Conservation (phyloP, 1,140 invertebrate genomes). For the Lucilia sericata region DNA sequence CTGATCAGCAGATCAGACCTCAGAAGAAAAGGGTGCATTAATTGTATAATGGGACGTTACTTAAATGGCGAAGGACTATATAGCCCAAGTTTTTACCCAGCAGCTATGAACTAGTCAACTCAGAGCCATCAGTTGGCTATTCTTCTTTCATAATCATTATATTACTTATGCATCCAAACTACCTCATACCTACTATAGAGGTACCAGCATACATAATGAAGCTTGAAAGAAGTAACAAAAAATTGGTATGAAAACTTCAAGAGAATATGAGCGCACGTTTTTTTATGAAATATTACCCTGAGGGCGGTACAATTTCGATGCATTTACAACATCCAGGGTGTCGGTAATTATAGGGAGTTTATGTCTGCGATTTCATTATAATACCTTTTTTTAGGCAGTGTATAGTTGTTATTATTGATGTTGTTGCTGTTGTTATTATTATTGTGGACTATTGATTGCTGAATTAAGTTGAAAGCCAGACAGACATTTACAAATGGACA, state of each 20-base stretch:
- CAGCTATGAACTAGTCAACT: too few relatives aligned
- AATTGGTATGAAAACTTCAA: neutral
- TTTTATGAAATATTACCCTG: constrained; percentile 54
- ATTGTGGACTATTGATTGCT: constrained; percentile 49
- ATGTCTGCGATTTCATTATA: constrained; percentile 64
- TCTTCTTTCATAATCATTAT: too few relatives aligned
- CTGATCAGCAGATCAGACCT: too few relatives aligned
- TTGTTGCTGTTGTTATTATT: neutral
- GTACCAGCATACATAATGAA: neutral
- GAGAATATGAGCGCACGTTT: constrained; percentile 47
- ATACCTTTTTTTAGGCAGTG: constrained; percentile 31
- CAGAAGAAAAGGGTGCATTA: too few relatives aligned
- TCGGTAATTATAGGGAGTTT: constrained; percentile 68
- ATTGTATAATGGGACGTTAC: too few relatives aligned
- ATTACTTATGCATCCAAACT: neutral
- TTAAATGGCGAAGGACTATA: too few relatives aligned
- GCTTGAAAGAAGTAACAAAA: neutral
- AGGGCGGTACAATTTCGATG: constrained; percentile 66
- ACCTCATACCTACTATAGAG: neutral
- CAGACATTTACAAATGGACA: constrained; percentile 16
- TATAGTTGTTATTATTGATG: neutral
- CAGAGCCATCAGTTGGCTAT: too few relatives aligned
- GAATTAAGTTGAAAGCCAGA: constrained; percentile 49
- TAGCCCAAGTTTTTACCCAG: too few relatives aligned
- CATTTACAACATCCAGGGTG: constrained; percentile 67